Evolutionary conservation across 2,797 vertebrate species (phyloP), one percentile per base, ranked within the genome.

Genomic region (Passerculus sandwichensis): DNA sequence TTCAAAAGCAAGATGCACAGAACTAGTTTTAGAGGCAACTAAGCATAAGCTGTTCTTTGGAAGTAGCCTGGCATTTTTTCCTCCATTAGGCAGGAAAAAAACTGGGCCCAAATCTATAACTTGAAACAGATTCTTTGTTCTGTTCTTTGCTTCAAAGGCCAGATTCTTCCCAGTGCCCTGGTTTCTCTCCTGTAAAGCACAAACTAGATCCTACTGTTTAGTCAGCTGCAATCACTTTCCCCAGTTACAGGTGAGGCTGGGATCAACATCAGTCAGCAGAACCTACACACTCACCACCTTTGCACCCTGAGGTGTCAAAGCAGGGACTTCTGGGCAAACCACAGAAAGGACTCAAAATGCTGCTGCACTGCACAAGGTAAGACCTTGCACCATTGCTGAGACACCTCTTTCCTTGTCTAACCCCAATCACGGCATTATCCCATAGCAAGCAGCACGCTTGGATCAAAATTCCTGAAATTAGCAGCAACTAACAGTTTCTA

Each of bases 391-490:
- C 74, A n/a, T 6, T 73, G 77, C 61, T 30, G 42, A 89, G 71
- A 72, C 22, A 50, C 45, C 22, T 29, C 69, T 36, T 34, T 57
- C 64, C 67, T 65, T 65, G 38, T 61, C 87, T 65, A 59, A 75
- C 23, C 57, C 61, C 27, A 86, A 75, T 70, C n/a, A 60, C 21
- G 6, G 50, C 23, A 25, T 30, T 85, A 79, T 62, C 75, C 81
- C 56, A 48, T 8, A 65, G 47, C 56, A 85, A 90, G 67, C 26
- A 88, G 72, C 30, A 85, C 2, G 1, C 13, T 45, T 75, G n/a
- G 56, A 81, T 86, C 94, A 93, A 59, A 25, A 73, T 76, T 61
- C n/a, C 87, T 62, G 36, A 86, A 89, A 93, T 83, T 26, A 92
- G 60, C 13, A 14, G 82, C 47, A 70, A 91, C 23, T 5, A 54